phyloP scores from a whole-genome alignment of 1,140 invertebrate genomes.

The Trichonephila inaurata region DNA sequence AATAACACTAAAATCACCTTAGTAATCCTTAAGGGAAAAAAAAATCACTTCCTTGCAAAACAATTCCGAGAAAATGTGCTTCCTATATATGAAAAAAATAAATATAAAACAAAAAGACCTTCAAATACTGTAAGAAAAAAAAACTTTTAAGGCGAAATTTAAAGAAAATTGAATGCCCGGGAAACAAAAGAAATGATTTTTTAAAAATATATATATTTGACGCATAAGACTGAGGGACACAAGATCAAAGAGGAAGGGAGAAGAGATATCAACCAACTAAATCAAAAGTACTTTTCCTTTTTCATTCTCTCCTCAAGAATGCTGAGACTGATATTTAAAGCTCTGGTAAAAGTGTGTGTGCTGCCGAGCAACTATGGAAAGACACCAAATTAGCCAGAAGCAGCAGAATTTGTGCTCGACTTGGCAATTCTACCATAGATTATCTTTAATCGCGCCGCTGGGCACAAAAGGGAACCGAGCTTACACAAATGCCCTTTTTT shows the following conservation, averaged over 20 bases:
- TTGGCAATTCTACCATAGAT: conserved; percentile 47
- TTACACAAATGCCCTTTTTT: conserved; percentile 3
- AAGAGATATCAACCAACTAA: neutral
- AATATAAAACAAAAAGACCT: neutral
- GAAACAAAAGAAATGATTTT: neutral
- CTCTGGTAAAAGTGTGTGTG: neutral
- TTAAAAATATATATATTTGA: neutral
- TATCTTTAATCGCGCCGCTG: conserved; percentile 54
- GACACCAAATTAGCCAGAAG: conserved; percentile 59
- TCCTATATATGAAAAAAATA: neutral
- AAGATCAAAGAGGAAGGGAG: neutral
- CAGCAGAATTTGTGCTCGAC: conserved; percentile 59
- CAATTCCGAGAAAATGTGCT: too few species aligned
- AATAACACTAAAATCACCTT: too few species aligned
- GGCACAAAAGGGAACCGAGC: neutral
- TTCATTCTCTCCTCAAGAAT: neutral
- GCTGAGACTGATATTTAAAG: neutral
- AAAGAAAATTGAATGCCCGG: neutral
- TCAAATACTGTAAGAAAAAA: neutral
- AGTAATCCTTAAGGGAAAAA: too few species aligned
- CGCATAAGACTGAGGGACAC: neutral
- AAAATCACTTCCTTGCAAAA: too few species aligned
- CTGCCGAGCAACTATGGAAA: conserved; percentile 18
- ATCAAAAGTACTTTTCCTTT: neutral
- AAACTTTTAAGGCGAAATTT: neutral